These are phyloP conservation scores for Halcyon smyrnensis DNA, from an alignment of 2,797 vertebrate species.

Conservation along the genomic window DNA sequence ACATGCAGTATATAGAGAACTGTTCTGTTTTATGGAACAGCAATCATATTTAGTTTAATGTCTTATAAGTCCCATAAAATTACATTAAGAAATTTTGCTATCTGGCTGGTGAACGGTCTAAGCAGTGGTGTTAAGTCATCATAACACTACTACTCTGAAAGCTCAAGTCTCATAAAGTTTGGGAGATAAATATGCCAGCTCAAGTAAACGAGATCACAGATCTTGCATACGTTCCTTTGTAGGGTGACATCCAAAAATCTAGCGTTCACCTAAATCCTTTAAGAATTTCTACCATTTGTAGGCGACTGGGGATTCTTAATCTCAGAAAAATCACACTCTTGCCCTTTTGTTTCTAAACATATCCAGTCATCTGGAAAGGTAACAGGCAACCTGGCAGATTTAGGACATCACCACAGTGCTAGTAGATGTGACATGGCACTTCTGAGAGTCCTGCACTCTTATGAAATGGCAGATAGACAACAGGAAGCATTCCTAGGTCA, in stretches of 20 bases:
- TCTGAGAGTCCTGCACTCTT: not conserved
- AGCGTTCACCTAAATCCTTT: not conserved
- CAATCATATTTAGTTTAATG: constrained; percentile 81
- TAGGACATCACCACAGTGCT: not conserved
- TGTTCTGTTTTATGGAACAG: constrained; percentile 77
- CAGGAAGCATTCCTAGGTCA: not conserved
- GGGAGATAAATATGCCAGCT: constrained; percentile 76
- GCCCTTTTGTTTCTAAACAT: not conserved
- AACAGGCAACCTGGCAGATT: not conserved
- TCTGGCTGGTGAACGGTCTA: constrained; percentile 78
- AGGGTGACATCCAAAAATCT: not conserved
- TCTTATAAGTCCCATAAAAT: constrained; percentile 80
- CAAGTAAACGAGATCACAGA: constrained; percentile 69
- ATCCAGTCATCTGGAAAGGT: not conserved
- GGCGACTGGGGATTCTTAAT: not conserved
- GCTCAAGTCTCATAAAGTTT: constrained; percentile 76
- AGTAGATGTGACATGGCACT: not conserved
- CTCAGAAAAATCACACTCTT: not conserved
- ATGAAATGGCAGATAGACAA: not conserved
- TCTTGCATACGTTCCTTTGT: constrained; percentile 8
- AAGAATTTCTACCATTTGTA: not conserved
- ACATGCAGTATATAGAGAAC: constrained; percentile 70
- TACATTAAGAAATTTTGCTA: constrained; percentile 78
- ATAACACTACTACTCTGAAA: constrained; percentile 72
- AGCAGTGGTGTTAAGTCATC: constrained; percentile 78